phyloP scores from a whole-genome alignment of 2,888 invertebrate species.

The Chorisops tibialis region DNA sequence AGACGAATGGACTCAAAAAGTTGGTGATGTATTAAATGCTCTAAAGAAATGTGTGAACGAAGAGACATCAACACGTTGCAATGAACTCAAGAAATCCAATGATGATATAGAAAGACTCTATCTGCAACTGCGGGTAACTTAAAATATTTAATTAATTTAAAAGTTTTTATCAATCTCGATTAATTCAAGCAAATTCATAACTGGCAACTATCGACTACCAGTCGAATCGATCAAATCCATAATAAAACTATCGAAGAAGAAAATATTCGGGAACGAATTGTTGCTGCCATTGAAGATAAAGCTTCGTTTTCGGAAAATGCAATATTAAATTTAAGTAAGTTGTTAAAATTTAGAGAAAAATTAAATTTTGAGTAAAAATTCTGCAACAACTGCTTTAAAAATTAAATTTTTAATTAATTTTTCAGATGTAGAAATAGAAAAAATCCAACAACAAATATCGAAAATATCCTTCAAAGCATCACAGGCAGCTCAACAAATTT shows the following conservation, averaged over 20 bases:
- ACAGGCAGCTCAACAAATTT: slow-evolving; percentile 8
- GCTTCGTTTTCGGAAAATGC: slow-evolving; percentile 6
- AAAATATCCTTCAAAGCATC: slow-evolving; percentile 20
- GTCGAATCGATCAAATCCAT: slow-evolving; percentile 28
- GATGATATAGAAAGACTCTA: slow-evolving; percentile 54
- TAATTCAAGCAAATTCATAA: slow-evolving; percentile 29
- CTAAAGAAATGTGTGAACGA: slow-evolving; percentile 55
- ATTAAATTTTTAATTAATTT: neutral
- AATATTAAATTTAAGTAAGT: slow-evolving; percentile 18
- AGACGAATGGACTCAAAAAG: slow-evolving; percentile 47
- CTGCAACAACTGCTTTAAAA: too few relatives aligned
- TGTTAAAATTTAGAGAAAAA: neutral
- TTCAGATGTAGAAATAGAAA: slow-evolving; percentile 24
- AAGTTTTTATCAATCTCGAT: slow-evolving; percentile 1
- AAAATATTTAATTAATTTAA: neutral
- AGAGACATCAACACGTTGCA: slow-evolving; percentile 54
- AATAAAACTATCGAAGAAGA: slow-evolving; percentile 29
- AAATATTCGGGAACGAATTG: slow-evolving; percentile 23
- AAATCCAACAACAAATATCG: slow-evolving; percentile 18
- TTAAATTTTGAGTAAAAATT: neutral
- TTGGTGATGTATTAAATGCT: slow-evolving; percentile 49
- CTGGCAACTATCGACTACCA: slow-evolving; percentile 24
- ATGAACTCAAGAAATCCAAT: slow-evolving; percentile 57
- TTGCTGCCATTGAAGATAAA: slow-evolving; percentile 11
- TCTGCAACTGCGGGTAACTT: slow-evolving; percentile 51